Base-by-base conservation (phyloP, 53 echinoderm and acorn worm genomes). In the Patiria pectinifera region DNA sequence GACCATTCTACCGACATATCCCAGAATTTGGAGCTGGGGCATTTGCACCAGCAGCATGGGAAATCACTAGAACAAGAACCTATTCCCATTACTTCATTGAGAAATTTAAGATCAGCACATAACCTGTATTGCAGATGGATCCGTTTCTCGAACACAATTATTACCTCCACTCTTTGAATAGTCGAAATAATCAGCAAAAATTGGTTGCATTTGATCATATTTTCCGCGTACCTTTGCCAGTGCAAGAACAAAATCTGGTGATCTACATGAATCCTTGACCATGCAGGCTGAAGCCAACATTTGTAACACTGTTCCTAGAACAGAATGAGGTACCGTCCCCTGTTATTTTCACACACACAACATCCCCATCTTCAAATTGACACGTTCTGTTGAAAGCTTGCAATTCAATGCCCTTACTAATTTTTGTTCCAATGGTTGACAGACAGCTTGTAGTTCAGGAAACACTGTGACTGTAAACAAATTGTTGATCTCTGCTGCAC, bases 11-110 rank as follows among this genome's bases (percentile, higher is more conserved):
- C 25, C 21, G 86, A 59, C 80, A 92, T 92, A 63, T 92, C 92
- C 92, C 92, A 79, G 48, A 92, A 92, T 45, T 92, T 79, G 19
- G 43, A 18, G 25, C 86, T 92, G 18, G 86, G 80, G 59, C 92
- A 92, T 66, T 92, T 92, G 48, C 92, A 92, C 86, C 92, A 92
- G 22, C 83, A 83, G 53, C 92, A 92, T n/a, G 75, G 62, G 77
- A 85, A 71, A 25, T 83, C 76, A 72, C 21, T 8, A 74, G 85
- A 92, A 59, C 92, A 84, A 21, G 76, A 75, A 11, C 92, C 61
- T 19, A 92, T 84, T 23, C 85, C 92, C 85, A 92, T 84, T 46
- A 84, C 13, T 85, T 92, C 91, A 49, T 91, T 91, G 1, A 91
- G 53, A 83, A 83, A 83, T 35, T 92, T 92, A 24, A 92, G 85